Evolutionary conservation across 2,888 invertebrate species (phyloP).

Genomic region (Ennomos erosarius): DNA sequence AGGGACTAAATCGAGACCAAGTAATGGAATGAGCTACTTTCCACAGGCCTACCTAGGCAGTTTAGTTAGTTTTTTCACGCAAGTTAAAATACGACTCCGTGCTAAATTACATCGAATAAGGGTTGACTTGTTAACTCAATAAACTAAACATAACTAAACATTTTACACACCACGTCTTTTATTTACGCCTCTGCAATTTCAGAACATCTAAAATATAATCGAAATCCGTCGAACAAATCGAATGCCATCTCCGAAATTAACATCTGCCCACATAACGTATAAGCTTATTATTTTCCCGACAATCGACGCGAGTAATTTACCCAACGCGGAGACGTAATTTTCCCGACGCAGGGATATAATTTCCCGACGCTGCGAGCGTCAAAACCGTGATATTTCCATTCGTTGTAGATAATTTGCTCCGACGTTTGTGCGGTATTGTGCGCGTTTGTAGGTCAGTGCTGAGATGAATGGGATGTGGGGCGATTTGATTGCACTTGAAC

Average conservation of each 20-base stretch:
- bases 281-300: conserved; percentile 31
- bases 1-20: too few species aligned
- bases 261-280: conserved; percentile 27
- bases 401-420: conserved; percentile 34
- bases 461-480: conserved; percentile 30
- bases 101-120: too few species aligned
- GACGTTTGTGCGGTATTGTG: conserved; percentile 33
- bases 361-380: conserved; percentile 38
- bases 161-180: neutral
- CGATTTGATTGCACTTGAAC: conserved; percentile 31
- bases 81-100: too few species aligned
- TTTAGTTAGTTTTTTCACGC: too few species aligned
- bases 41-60: too few species aligned
- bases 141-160: too few species aligned
- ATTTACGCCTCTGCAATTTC: neutral
- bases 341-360: conserved; percentile 9
- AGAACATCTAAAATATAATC: conserved; percentile 22
- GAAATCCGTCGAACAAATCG: conserved; percentile 26
- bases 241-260: conserved; percentile 23
- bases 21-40: too few species aligned
- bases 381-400: conserved; percentile 48
- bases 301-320: conserved; percentile 30
- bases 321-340: conserved; percentile 12
- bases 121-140: too few species aligned
- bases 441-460: conserved; percentile 37